These are phyloP conservation scores for Nothobranchius furzeri DNA, from an alignment of 2,113 vertebrate species.

Conservation along the genomic window DNA sequence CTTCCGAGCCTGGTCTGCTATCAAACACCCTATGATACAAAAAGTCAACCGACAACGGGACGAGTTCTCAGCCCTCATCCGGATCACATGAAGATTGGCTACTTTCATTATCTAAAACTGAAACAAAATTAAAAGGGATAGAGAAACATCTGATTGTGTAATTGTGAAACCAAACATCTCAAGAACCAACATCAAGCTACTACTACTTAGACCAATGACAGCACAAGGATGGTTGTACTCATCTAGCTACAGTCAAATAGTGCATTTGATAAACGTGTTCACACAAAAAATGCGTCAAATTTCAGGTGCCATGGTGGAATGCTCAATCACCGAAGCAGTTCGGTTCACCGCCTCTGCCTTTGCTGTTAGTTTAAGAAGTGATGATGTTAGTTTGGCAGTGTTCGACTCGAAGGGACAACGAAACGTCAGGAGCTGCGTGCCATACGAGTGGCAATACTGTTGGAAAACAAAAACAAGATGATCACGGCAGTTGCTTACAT, in stretches of 20 bases:
- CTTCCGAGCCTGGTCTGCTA: conserved; percentile 56
- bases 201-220: conserved; percentile 76
- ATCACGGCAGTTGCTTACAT: conserved; percentile 76
- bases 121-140: conserved; percentile 27
- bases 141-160: conserved; percentile 63
- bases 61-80: conserved; percentile 66
- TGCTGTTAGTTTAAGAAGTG: conserved; percentile 53
- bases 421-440: conserved; percentile 68
- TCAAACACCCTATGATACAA: conserved; percentile 70
- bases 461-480: conserved; percentile 56
- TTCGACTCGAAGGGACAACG: conserved; percentile 64
- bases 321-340: conserved; percentile 65
- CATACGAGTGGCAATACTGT: conserved; percentile 69
- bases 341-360: conserved; percentile 54
- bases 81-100: conserved; percentile 63
- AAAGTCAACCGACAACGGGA: conserved; percentile 58
- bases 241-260: conserved; percentile 80
- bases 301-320: conserved; percentile 77
- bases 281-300: conserved; percentile 75
- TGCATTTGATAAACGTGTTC: conserved; percentile 81
- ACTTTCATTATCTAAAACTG: conserved; percentile 61
- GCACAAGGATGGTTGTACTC: conserved; percentile 76
- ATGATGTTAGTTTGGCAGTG: conserved; percentile 73
- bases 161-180: conserved; percentile 64
- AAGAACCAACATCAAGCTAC: conserved; percentile 74